Evolutionary conservation across 2,888 invertebrate species (phyloP).

Genomic region (Amaurobius ferox): DNA sequence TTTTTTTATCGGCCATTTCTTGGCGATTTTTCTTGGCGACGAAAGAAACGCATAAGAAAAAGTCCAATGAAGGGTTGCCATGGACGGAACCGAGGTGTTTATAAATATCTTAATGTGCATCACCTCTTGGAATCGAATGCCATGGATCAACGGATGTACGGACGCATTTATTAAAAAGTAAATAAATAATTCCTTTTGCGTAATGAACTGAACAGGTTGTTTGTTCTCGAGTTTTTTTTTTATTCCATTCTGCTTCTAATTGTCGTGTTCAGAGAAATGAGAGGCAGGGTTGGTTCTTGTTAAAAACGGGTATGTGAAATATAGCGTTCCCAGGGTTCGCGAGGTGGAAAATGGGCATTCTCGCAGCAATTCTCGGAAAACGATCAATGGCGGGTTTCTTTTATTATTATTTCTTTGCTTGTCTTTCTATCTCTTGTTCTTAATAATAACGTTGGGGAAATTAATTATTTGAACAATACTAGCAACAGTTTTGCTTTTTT

Average conservation of each 20-base stretch:
- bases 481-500: not conserved
- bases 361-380: not conserved
- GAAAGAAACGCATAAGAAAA: not conserved
- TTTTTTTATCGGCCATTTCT: constrained; percentile 29
- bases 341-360: constrained; percentile 16
- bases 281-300: constrained; percentile 10
- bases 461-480: not conserved
- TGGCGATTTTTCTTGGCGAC: constrained; percentile 39
- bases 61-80: constrained; percentile 5
- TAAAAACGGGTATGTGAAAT: constrained; percentile 48
- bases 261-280: constrained; percentile 55
- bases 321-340: constrained; percentile 35
- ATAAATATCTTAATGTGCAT: constrained; percentile 59
- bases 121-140: constrained; percentile 63
- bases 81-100: constrained; percentile 49
- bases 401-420: not conserved
- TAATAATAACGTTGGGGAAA: not conserved
- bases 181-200: constrained; percentile 32
- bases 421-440: not conserved
- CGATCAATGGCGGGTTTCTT: not conserved
- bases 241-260: constrained; percentile 37
- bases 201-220: constrained; percentile 58
- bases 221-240: constrained; percentile 37
- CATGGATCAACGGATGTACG: constrained; percentile 54
- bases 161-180: constrained; percentile 47